Conservation (phyloP, 2,797 vertebrate genomes). For the Cetoscarus ocellatus region DNA sequence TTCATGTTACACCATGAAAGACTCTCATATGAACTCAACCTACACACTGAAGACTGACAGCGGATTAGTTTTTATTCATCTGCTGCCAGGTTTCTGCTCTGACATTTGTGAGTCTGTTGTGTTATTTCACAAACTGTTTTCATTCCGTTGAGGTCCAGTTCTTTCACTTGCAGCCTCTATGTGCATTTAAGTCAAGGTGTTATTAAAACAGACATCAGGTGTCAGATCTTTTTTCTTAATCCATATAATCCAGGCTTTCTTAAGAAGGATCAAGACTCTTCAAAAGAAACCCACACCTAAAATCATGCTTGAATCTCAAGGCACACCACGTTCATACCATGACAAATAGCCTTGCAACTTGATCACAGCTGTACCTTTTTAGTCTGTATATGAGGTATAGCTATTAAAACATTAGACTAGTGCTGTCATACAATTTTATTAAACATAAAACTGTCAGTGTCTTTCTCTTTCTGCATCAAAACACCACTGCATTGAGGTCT, state of each 20-base stretch:
- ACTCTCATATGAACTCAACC: not conserved
- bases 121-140: not conserved
- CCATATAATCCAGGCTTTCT: not conserved
- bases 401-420: no score
- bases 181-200: not conserved
- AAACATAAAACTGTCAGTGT: no score
- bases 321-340: no score
- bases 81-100: conserved; percentile 20
- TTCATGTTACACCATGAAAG: not conserved
- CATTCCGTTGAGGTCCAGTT: not conserved
- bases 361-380: no score
- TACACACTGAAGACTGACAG: not conserved
- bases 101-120: not conserved
- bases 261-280: no score
- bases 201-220: not conserved
- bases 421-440: no score
- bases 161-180: not conserved
- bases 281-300: no score
- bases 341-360: no score
- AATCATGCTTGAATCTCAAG: no score
- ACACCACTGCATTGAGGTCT: no score
- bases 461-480: no score
- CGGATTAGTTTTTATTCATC: conserved; percentile 12
- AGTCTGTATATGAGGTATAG: no score
- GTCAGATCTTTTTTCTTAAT: not conserved